Conservation (phyloP, 2,113 vertebrate genomes). For the Elachura formosa region DNA sequence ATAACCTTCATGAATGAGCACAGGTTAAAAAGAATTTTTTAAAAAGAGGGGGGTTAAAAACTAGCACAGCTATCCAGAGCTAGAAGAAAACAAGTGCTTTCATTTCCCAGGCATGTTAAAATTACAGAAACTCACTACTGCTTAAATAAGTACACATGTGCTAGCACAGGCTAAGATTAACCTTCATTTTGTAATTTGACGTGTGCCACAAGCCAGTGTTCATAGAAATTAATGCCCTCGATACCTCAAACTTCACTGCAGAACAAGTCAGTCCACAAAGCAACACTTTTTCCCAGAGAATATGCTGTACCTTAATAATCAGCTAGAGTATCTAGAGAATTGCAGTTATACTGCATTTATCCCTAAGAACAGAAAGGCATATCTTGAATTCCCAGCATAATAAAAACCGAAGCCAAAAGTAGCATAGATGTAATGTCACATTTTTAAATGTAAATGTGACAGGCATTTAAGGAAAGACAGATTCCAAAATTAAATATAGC, state of each 20-base stretch:
- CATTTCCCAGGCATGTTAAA: not conserved
- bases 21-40: not conserved
- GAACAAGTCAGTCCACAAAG: not conserved
- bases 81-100: not conserved
- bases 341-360: not conserved
- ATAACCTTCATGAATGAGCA: not conserved
- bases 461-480: constrained; percentile 14
- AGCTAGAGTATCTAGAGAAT: not conserved
- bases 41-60: accelerated
- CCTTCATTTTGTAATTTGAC: not conserved
- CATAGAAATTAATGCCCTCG: not conserved
- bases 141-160: not conserved
- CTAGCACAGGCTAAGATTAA: not conserved
- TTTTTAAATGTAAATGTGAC: constrained; percentile 44
- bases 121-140: not conserved
- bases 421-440: not conserved
- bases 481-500: constrained; percentile 41
- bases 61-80: not conserved
- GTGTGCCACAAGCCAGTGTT: not conserved
- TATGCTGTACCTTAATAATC: not conserved
- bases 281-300: not conserved
- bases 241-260: not conserved
- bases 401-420: constrained; percentile 8
- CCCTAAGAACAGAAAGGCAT: not conserved
- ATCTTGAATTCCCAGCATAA: not conserved